Evolutionary conservation across 2,797 vertebrate species (phyloP).

Genomic region (Rhincodon typus): DNA sequence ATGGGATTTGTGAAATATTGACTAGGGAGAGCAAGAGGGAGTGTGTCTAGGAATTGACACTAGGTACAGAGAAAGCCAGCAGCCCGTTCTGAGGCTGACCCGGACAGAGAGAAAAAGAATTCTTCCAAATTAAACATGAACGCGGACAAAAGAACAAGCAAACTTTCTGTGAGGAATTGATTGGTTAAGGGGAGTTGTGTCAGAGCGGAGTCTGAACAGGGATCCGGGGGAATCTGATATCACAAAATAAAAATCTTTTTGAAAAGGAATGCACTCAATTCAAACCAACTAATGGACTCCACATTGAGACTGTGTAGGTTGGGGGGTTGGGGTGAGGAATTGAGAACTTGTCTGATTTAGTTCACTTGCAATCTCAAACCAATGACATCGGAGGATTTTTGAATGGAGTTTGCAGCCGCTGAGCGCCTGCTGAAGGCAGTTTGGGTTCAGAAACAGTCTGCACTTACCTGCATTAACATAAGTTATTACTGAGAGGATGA

Average conservation of each 20-base stretch:
- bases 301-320: background rate
- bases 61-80: background rate
- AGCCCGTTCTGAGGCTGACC: background rate
- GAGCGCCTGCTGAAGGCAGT: background rate
- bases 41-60: background rate
- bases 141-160: background rate
- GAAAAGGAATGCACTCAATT: background rate
- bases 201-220: background rate
- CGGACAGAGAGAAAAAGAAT: no score
- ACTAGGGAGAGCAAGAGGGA: no score
- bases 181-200: background rate
- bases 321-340: background rate
- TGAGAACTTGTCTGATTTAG: background rate
- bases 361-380: background rate
- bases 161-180: background rate
- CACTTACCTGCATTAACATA: background rate
- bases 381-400: background rate
- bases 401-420: background rate
- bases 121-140: no score
- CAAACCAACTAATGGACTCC: conserved; percentile 8
- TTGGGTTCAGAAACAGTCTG: background rate
- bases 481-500: background rate
- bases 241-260: no score
- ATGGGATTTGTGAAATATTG: background rate
- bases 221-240: background rate